These are phyloP conservation scores for Lordiphosa fenestrarum DNA, from an alignment of 2,888 invertebrate genomes.

Conservation along the genomic window DNA sequence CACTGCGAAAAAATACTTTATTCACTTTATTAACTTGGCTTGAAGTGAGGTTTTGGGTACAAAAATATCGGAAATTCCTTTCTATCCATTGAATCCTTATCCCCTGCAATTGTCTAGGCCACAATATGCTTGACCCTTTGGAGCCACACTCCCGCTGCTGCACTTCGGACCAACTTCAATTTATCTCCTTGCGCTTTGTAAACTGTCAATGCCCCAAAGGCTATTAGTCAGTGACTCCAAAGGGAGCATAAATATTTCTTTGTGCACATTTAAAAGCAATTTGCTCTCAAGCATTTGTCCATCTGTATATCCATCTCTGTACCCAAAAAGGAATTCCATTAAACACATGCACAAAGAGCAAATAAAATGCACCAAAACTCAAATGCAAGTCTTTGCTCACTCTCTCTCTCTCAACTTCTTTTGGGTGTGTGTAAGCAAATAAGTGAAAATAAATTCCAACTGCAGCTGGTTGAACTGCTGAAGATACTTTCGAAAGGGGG, in stretches of 20 bases:
- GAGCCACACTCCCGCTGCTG: background rate
- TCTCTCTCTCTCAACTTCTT: constrained; percentile 6
- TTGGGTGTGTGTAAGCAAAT: constrained; percentile 32
- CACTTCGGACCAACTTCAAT: constrained; percentile 15
- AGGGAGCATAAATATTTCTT: constrained; percentile 54
- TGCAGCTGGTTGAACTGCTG: constrained; percentile 31
- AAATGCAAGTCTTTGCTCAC: constrained; percentile 20
- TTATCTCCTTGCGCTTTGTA: constrained; percentile 38
- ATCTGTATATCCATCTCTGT: constrained; percentile 17
- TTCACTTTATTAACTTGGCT: too few relatives aligned
- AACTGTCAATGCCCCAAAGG: constrained; percentile 48
- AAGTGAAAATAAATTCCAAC: constrained; percentile 36
- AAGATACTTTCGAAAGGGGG: background rate
- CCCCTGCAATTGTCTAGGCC: constrained; percentile 5
- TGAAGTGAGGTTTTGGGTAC: too few relatives aligned
- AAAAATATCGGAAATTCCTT: too few relatives aligned
- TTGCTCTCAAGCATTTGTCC: constrained; percentile 31
- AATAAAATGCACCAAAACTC: constrained; percentile 37
- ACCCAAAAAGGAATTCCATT: constrained; percentile 48
- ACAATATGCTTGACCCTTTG: constrained; percentile 1
- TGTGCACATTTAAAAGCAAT: constrained; percentile 67
- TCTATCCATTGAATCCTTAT: too few relatives aligned
- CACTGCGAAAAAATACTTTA: too few relatives aligned
- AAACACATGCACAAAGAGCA: constrained; percentile 41
- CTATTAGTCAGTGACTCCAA: constrained; percentile 53